A percentile compares a stretch with the other conserved stretches of the same genome.
Evolutionary conservation across 2,888 invertebrate species (phyloP).

Genomic region (Tetragonula carbonaria): DNA sequence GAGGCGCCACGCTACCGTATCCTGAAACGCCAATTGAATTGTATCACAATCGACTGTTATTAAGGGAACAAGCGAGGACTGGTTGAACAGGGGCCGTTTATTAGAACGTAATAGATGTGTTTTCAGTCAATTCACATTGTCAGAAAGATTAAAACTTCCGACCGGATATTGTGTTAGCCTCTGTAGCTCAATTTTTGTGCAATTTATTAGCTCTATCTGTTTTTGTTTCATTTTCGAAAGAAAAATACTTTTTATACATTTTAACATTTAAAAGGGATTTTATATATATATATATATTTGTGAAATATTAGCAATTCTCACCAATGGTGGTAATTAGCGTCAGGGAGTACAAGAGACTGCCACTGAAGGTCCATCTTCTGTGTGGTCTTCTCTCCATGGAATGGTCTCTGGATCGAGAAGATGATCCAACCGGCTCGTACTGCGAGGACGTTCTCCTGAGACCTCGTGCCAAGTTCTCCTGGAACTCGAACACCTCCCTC

Average conservation of each 20-base stretch:
- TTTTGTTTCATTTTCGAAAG: neutral
- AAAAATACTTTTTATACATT: too few relatives aligned
- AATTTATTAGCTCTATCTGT: neutral
- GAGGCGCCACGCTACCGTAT: conserved; percentile 93
- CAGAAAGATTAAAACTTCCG: neutral
- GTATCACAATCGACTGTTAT: neutral
- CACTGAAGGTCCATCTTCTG: conserved; percentile 95
- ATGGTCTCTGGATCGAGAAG: conserved; percentile 68
- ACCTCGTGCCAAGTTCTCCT: conserved; percentile 86
- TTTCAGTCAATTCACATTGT: neutral
- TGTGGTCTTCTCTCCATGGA: conserved; percentile 79
- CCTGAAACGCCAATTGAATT: conserved; percentile 85
- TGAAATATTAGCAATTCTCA: conserved; percentile 78
- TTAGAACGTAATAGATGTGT: neutral
- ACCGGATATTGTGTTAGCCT: too few relatives aligned
- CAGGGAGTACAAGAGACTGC: conserved; percentile 95
- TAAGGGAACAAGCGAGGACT: neutral
- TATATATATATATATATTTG: neutral
- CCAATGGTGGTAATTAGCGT: conserved; percentile 98
- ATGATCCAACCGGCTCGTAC: conserved; percentile 73
- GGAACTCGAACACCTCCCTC: conserved; percentile 94
- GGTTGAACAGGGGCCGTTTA: neutral
- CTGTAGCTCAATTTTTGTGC: neutral
- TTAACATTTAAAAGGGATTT: neutral
- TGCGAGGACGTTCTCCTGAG: conserved; percentile 78